Percentiles rank a stretch among this genome's conserved stretches.
phyloP scores from a whole-genome alignment of 2,797 vertebrate genomes.

The Lutjanus campechanus region DNA sequence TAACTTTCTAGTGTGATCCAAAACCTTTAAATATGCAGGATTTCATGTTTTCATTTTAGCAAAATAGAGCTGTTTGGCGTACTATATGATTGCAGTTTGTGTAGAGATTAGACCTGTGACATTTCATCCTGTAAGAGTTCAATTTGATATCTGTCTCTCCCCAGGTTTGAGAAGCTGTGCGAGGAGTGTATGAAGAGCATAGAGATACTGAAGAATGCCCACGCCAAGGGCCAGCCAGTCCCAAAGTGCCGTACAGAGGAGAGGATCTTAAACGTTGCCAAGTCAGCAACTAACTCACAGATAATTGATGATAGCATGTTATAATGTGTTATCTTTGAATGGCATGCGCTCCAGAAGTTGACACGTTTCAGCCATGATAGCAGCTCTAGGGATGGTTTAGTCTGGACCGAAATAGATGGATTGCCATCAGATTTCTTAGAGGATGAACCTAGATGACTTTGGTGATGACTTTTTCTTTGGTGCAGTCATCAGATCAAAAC shows the following conservation, averaged over 20 bases:
- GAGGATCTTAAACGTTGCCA: slow-evolving; percentile 89
- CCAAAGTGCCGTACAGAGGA: slow-evolving; percentile 91
- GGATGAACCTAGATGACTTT: not conserved
- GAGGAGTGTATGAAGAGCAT: slow-evolving; percentile 90
- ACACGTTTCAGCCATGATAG: not conserved
- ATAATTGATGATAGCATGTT: not conserved
- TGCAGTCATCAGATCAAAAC: not conserved
- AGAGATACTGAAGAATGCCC: slow-evolving; percentile 88
- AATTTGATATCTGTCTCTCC: slow-evolving; percentile 31
- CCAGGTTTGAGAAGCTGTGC: slow-evolving; percentile 89
- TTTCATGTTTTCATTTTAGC: not conserved
- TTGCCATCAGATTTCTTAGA: not conserved
- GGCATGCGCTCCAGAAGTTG: not conserved
- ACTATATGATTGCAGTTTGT: not conserved
- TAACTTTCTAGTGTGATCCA: no score
- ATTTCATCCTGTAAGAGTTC: not conserved
- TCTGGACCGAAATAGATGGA: not conserved
- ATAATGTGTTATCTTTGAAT: not conserved
- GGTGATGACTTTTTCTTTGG: not conserved
- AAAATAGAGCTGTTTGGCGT: not conserved
- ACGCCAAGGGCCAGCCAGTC: slow-evolving; percentile 87
- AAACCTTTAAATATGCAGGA: not conserved
- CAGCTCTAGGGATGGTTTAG: not conserved
- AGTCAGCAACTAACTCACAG: slow-evolving; percentile 79
- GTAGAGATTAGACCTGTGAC: not conserved